phyloP scores from a whole-genome alignment of 2,888 invertebrate species.

The Melanotus villosus region DNA sequence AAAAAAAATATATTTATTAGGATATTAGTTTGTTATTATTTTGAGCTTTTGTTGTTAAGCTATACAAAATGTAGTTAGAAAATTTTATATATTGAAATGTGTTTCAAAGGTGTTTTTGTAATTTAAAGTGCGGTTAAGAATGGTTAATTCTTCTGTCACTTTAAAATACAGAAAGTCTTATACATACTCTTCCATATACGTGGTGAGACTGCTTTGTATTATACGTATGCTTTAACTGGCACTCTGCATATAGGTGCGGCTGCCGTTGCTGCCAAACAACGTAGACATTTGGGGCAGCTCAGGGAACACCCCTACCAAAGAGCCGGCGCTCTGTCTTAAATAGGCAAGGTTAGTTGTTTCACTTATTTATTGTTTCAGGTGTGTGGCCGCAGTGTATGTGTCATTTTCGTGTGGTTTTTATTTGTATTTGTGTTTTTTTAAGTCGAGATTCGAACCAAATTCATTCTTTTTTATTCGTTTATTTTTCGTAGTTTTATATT shows the following conservation, averaged over 20 bases:
- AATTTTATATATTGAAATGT: conserved; percentile 29
- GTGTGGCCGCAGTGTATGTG: conserved; percentile 50
- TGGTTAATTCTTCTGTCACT: conserved; percentile 4
- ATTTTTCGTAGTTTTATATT: conserved; percentile 25
- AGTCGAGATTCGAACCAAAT: conserved; percentile 4
- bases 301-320: conserved; percentile 99
- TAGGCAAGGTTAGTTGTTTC: conserved; percentile 64
- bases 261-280: conserved; percentile 83
- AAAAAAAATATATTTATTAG: too few relatives aligned
- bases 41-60: conserved; percentile 40
- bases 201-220: conserved; percentile 49
- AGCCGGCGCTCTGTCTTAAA: conserved; percentile 86
- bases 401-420: conserved; percentile 43
- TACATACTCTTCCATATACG: conserved; percentile 45
- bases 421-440: conserved; percentile 50
- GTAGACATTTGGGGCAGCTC: conserved; percentile 88
- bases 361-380: conserved; percentile 52
- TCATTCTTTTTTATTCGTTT: conserved; percentile 18
- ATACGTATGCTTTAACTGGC: conserved; percentile 56
- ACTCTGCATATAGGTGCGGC: conserved; percentile 82
- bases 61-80: conserved; percentile 25
- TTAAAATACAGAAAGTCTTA: conserved; percentile 29
- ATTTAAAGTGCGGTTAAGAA: conserved; percentile 28
- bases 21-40: conserved; percentile 18
- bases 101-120: conserved; percentile 30